Evolutionary conservation across 2,888 invertebrate species (phyloP).

Genomic region (Desoria tigrina): DNA sequence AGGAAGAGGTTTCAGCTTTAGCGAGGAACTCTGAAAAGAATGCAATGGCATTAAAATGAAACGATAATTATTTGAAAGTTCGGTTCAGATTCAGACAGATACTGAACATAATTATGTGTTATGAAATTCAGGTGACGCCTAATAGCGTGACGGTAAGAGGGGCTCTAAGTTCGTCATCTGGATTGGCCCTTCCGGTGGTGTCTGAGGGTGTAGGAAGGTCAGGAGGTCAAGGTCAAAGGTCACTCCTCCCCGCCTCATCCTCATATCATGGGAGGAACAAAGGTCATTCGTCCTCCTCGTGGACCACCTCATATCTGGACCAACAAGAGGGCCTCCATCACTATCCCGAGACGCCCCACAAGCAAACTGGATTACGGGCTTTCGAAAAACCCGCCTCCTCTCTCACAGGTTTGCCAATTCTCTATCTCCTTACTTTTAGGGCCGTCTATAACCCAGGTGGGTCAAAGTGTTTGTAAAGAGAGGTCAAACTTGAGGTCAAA

Average conservation of each 20-base stretch:
- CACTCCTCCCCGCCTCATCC: background rate
- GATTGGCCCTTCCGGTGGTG: too few species aligned
- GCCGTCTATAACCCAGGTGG: background rate
- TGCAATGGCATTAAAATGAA: too few species aligned
- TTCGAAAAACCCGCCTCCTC: conserved; percentile 8
- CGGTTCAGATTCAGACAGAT: too few species aligned
- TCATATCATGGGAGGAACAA: background rate
- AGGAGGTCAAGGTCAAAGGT: background rate
- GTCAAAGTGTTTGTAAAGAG: background rate
- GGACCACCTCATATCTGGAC: background rate
- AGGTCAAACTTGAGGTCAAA: too few species aligned
- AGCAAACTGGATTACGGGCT: background rate
- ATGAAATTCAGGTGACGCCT: conserved; percentile 40
- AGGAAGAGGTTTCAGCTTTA: too few species aligned
- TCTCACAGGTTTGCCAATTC: background rate
- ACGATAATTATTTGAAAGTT: too few species aligned
- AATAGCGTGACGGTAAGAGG: conserved; percentile 48
- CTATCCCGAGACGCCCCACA: conserved; percentile 4
- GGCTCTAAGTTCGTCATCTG: too few species aligned
- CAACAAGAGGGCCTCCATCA: conserved; percentile 19
- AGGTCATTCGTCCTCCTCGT: conserved; percentile 3
- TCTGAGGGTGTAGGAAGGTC: too few species aligned
- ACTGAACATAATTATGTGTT: too few species aligned
- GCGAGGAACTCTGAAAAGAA: too few species aligned
- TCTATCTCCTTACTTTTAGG: background rate